Evolutionary conservation across 2,797 vertebrate species (phyloP).

Genomic region (Cryptoblepharus egeriae): DNA sequence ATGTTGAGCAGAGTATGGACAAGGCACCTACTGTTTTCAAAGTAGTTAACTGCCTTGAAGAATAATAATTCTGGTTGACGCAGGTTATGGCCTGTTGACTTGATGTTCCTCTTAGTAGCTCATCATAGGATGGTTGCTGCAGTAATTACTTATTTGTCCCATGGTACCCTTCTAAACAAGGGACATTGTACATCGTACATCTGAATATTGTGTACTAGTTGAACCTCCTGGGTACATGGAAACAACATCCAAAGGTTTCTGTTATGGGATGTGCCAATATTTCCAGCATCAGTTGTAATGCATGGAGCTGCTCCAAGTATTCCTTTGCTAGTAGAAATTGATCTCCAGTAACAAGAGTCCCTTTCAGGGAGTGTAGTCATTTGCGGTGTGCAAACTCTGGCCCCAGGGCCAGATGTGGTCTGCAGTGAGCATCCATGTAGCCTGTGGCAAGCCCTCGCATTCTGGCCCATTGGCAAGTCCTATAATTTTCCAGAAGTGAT

Average conservation of each 20-base stretch:
- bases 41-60: neutral
- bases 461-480: too few species aligned
- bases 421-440: too few species aligned
- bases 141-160: too few species aligned
- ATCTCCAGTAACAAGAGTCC: neutral
- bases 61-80: neutral
- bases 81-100: too few species aligned
- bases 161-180: neutral
- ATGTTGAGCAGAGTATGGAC: slow-evolving; percentile 19
- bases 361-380: neutral
- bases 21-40: neutral
- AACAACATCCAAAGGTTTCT: neutral
- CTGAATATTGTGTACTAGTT: neutral
- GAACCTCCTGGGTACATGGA: neutral
- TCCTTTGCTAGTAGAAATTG: neutral
- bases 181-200: neutral
- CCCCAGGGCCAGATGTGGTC: too few species aligned
- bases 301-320: neutral
- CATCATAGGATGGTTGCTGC: neutral
- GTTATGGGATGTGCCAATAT: neutral
- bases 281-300: neutral
- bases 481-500: too few species aligned
- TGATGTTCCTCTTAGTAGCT: neutral
- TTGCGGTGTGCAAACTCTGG: too few species aligned
- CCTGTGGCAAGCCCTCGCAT: too few species aligned